A percentile compares a stretch with the other conserved stretches of the same genome.
Conservation (phyloP, 2,797 vertebrate species). For the Paratrypauchen microcephalus region DNA sequence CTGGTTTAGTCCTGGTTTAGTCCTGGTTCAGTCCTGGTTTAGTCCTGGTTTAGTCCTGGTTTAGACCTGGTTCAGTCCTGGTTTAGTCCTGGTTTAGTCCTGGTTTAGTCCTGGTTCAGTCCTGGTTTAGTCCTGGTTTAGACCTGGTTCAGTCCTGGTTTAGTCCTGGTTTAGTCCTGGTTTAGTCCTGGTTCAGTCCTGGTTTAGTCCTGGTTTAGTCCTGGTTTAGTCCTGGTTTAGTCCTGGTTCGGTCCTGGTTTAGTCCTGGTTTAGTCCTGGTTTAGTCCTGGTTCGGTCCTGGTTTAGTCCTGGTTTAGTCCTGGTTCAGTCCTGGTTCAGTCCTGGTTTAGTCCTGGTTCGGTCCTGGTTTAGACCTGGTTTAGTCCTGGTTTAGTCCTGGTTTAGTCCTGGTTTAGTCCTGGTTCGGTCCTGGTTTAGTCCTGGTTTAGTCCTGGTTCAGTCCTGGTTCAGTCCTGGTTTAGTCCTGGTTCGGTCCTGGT, state of each 20-base stretch:
- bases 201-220: neutral
- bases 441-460: neutral
- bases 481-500: too few relatives aligned
- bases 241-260: neutral
- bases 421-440: neutral
- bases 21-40: neutral
- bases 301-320: too few relatives aligned
- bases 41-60: neutral
- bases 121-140: neutral
- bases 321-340: too few relatives aligned
- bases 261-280: neutral
- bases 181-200: neutral
- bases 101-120: neutral
- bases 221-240: constrained; percentile 1
- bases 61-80: neutral
- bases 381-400: constrained; percentile 2
- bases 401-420: neutral
- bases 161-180: neutral
- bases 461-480: too few relatives aligned
- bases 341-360: neutral
- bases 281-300: too few relatives aligned
- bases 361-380: neutral
- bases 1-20: too few relatives aligned
- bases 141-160: neutral
- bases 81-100: neutral